A percentile compares a stretch with the other conserved stretches of the same genome.
These are phyloP conservation scores for Entomobrya proxima DNA, from an alignment of 2,888 invertebrate genomes.

Conservation along the genomic window DNA sequence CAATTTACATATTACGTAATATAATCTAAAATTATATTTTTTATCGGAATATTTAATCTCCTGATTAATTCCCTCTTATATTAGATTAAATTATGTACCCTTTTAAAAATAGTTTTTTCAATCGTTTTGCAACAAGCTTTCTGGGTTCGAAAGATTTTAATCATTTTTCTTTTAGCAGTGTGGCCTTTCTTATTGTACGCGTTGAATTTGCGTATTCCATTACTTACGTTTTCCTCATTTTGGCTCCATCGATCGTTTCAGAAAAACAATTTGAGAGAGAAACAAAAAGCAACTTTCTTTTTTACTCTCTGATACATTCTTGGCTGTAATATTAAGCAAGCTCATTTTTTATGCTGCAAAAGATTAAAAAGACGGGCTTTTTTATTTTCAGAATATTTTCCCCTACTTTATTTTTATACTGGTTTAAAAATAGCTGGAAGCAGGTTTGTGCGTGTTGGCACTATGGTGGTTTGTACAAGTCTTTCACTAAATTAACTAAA, in stretches of 20 bases:
- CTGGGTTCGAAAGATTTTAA: too few species aligned
- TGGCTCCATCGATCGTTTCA: neutral
- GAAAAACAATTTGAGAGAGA: neutral
- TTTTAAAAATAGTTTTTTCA: too few species aligned
- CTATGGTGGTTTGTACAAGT: too few species aligned
- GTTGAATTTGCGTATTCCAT: neutral
- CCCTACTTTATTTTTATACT: too few species aligned
- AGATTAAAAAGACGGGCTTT: conserved; percentile 39
- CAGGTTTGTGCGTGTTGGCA: neutral
- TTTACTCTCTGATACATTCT: neutral
- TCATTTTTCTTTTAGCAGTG: too few species aligned
- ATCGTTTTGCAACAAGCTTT: too few species aligned
- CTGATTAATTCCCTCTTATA: too few species aligned
- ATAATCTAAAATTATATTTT: too few species aligned
- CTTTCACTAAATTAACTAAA: conserved; percentile 34
- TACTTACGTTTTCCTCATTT: neutral
- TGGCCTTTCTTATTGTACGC: too few species aligned
- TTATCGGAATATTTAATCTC: too few species aligned
- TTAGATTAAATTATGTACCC: too few species aligned
- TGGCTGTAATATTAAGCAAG: neutral
- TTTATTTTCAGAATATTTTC: conserved; percentile 21
- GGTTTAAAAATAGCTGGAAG: neutral
- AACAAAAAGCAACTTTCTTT: neutral
- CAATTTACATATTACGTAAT: too few species aligned
- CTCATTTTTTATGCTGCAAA: conserved; percentile 36